phyloP scores from a whole-genome alignment of 2,797 vertebrate species.

The Pyrocephalus nanus region DNA sequence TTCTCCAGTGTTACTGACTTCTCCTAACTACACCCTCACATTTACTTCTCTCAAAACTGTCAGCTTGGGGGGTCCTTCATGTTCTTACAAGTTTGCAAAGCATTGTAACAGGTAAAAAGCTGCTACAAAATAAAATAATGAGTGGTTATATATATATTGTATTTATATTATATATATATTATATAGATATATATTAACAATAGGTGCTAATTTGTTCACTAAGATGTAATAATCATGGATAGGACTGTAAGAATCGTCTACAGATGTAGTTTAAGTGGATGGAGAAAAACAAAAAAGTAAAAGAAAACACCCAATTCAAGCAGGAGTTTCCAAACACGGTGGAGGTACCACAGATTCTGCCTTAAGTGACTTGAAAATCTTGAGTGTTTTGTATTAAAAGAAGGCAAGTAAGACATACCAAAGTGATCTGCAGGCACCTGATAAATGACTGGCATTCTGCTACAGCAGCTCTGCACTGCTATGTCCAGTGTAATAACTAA shows the following conservation, averaged over 20 bases:
- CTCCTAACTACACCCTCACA: background rate
- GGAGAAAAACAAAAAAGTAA: background rate
- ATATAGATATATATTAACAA: background rate
- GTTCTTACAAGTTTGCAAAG: background rate
- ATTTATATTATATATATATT: too few species aligned
- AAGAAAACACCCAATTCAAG: background rate
- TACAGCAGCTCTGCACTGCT: background rate
- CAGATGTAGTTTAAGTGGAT: background rate
- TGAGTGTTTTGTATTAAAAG: background rate
- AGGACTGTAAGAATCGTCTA: background rate
- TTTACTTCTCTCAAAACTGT: background rate
- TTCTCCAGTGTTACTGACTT: background rate
- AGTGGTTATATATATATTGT: background rate
- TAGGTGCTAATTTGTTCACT: background rate
- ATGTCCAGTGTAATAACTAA: background rate
- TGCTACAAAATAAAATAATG: background rate
- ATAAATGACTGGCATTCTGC: background rate
- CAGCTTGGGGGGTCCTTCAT: background rate
- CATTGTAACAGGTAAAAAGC: background rate
- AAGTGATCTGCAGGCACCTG: background rate
- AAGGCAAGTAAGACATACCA: background rate
- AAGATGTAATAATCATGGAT: background rate
- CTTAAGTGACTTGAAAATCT: background rate
- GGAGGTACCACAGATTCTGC: background rate
- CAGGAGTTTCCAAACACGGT: background rate